Conservation (phyloP, 1,140 invertebrate genomes). For the Lysiphlebus fabarum region DNA sequence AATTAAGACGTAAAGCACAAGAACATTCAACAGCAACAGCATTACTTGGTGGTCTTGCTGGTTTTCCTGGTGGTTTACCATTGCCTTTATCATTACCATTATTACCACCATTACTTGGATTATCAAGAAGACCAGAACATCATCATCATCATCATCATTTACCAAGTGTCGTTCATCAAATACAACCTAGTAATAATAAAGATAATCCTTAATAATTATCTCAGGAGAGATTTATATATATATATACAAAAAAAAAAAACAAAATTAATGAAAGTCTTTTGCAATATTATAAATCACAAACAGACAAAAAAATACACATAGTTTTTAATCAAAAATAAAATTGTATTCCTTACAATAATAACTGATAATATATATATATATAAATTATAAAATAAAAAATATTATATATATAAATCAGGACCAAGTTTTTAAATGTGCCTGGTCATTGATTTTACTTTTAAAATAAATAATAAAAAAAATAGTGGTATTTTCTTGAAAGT, state of each 20-base stretch:
- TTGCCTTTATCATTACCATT: slow-evolving; percentile 55
- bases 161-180: slow-evolving; percentile 46
- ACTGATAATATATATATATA: too few species aligned
- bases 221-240: too few species aligned
- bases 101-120: slow-evolving; percentile 51
- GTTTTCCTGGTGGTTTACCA: slow-evolving; percentile 55
- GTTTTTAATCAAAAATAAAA: too few species aligned
- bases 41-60: slow-evolving; percentile 54
- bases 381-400: slow-evolving; percentile 3
- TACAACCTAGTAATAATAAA: slow-evolving; percentile 47
- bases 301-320: too few species aligned
- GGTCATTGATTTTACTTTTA: slow-evolving; percentile 3
- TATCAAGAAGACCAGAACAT: slow-evolving; percentile 48
- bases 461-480: not conserved
- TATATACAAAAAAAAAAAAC: too few species aligned
- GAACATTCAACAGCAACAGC: slow-evolving; percentile 83
- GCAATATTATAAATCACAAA: too few species aligned
- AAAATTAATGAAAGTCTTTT: too few species aligned
- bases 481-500: not conserved
- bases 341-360: too few species aligned
- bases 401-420: slow-evolving; percentile 1
- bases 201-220: slow-evolving; percentile 53
- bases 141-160: slow-evolving; percentile 41
- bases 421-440: slow-evolving; percentile 12
- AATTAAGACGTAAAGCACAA: slow-evolving; percentile 82